Conservation (phyloP, 2,113 vertebrate genomes). For the Datnioides undecimradiatus region DNA sequence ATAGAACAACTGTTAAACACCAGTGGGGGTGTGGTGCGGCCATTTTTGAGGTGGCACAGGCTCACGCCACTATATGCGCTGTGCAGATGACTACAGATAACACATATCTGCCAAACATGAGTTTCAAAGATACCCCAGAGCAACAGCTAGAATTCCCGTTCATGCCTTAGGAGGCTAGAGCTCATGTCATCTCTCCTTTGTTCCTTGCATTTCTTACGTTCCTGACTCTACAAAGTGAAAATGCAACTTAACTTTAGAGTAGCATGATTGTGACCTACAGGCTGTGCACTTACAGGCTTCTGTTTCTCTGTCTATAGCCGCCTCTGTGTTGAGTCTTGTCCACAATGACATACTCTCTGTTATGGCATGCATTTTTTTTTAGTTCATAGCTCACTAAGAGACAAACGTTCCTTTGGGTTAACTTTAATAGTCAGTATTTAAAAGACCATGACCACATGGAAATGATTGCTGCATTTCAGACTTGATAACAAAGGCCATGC, state of each 20-base stretch:
- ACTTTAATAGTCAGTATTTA: too few relatives aligned
- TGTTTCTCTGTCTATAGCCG: background rate
- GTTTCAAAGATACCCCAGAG: background rate
- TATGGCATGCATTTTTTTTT: background rate
- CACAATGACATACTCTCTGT: background rate
- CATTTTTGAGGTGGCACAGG: background rate
- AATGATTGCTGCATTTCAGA: background rate
- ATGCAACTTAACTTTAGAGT: background rate
- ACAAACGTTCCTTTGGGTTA: background rate
- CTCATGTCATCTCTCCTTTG: background rate
- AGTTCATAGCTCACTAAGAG: background rate
- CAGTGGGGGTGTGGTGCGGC: background rate
- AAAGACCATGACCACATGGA: background rate
- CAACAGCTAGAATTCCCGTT: too few relatives aligned
- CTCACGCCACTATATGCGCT: too few relatives aligned
- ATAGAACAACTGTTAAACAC: background rate
- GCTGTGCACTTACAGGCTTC: background rate
- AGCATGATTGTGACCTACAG: background rate
- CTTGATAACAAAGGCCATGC: background rate
- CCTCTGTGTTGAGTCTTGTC: background rate
- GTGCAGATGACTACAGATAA: background rate
- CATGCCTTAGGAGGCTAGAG: background rate
- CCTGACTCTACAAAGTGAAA: background rate
- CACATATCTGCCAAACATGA: background rate
- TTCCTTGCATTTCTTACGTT: conserved; percentile 20